Conservation (phyloP, 1,140 invertebrate species). For the Orussus abietinus region DNA sequence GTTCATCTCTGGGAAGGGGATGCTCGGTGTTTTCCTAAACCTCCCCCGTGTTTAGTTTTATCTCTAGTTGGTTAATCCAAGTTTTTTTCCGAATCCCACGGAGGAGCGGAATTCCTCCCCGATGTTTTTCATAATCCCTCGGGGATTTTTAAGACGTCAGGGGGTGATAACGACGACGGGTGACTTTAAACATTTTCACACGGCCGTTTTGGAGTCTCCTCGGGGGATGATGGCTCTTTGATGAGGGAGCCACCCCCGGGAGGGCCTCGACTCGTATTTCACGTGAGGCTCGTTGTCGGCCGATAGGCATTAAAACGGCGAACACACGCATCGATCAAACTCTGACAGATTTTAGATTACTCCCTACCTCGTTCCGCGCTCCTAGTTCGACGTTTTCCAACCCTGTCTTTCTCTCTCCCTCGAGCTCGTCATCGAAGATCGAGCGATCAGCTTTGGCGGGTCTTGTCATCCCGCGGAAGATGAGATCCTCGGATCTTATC, state of each 20-base stretch:
- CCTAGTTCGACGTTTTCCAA: constrained; percentile 31
- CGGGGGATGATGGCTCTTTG: constrained; percentile 45
- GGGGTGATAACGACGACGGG: no score
- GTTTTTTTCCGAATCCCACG: no score
- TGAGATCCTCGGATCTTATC: constrained; percentile 27
- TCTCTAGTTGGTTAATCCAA: no score
- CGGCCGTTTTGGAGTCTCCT: constrained; percentile 46
- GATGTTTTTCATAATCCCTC: no score
- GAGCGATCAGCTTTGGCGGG: no score
- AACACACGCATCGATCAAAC: constrained; percentile 50
- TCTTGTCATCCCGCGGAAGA: constrained; percentile 18
- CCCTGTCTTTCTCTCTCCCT: constrained; percentile 16
- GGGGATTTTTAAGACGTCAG: no score
- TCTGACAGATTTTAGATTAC: constrained; percentile 54
- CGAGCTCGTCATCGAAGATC: no score
- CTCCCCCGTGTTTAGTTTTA: not conserved
- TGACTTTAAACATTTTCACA: constrained; percentile 10
- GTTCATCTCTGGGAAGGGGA: not conserved
- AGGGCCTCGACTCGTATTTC: constrained; percentile 47
- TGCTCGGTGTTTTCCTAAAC: not conserved
- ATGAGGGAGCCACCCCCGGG: constrained; percentile 38
- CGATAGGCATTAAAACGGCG: constrained; percentile 51
- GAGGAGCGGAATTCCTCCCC: no score
- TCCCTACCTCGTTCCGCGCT: constrained; percentile 11
- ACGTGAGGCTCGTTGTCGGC: constrained; percentile 42